Evolutionary conservation across 2,888 invertebrate genomes (phyloP), one percentile per base, ranked within the genome.

Genomic region (Macaria notata): DNA sequence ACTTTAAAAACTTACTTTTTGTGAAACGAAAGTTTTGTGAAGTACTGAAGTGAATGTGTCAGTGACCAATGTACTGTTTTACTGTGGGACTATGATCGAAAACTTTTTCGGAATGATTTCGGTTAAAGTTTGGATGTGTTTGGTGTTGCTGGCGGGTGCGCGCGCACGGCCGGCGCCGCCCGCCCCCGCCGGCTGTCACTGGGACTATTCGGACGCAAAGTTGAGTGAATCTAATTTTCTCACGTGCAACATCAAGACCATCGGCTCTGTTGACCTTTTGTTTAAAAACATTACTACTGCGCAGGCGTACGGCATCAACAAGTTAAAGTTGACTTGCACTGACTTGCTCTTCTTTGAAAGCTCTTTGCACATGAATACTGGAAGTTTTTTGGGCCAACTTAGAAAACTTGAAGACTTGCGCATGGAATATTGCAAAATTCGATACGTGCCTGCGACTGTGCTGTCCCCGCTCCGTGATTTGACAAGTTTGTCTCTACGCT

Each of bases 391-490:
- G 69, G 92, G 93, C 50, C 92, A 93, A 58, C 87, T 96, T 67
- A 79, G 95, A 92, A 83, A 94, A 93, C 84, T 96, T 93, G 92
- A 96, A 93, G 92, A 94, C 94, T 72, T 94, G 93, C 73, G 93
- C 92, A 92, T 96, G 77, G 95, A 96, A 66, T 94, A 93, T 78
- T 96, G 96, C 84, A 96, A 96, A 86, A 94, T 96, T 71, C 93
- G 95, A 61, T 94, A 94, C 78, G 92, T 96, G 56, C 95, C 95
- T 9, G 93, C 94, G 7, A 94, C 94, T 59, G 94, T 94, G 52
- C 90, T 97, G 73, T 92, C 94, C 33, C 93, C 94, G 46, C 89
- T 96, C 58, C 93, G 93, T 71, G 94, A 95, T 79, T 91, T 97
- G 54, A 93, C 93, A 42, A 93, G 93, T 73, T 88, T 97, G 59